Conservation (phyloP, 2,888 invertebrate genomes). For the Hyppa rectilinea region DNA sequence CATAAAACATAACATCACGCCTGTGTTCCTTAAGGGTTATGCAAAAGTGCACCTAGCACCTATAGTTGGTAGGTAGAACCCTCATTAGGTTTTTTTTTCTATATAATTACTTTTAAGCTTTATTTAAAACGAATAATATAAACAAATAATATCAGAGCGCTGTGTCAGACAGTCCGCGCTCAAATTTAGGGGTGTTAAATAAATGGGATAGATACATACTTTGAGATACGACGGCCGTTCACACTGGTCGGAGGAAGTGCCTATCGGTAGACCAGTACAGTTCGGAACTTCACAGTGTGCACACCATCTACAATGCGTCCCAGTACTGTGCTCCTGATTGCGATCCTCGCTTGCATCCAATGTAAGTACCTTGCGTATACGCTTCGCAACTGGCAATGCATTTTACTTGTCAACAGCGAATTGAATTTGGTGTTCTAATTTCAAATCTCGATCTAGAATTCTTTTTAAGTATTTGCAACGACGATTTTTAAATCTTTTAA, state of each 20-base stretch:
- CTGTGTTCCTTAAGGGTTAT: no score
- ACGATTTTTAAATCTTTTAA: not conserved
- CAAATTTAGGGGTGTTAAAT: conserved; percentile 73
- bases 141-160: conserved; percentile 43
- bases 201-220: conserved; percentile 72
- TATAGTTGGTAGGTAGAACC: no score
- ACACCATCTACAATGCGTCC: conserved; percentile 61
- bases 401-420: conserved; percentile 47
- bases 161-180: conserved; percentile 62
- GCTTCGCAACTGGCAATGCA: conserved; percentile 38
- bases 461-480: not conserved
- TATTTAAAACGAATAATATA: no score
- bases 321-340: conserved; percentile 59
- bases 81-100: no score
- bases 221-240: conserved; percentile 82
- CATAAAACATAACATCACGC: no score
- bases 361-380: conserved; percentile 70
- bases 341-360: conserved; percentile 68
- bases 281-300: conserved; percentile 64
- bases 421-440: conserved; percentile 20
- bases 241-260: conserved; percentile 79
- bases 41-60: no score
- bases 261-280: conserved; percentile 73
- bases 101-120: no score
- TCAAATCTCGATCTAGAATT: not conserved